These are phyloP conservation scores for Vandiemenella viatica DNA, from an alignment of 2,888 invertebrate species.

Conservation along the genomic window DNA sequence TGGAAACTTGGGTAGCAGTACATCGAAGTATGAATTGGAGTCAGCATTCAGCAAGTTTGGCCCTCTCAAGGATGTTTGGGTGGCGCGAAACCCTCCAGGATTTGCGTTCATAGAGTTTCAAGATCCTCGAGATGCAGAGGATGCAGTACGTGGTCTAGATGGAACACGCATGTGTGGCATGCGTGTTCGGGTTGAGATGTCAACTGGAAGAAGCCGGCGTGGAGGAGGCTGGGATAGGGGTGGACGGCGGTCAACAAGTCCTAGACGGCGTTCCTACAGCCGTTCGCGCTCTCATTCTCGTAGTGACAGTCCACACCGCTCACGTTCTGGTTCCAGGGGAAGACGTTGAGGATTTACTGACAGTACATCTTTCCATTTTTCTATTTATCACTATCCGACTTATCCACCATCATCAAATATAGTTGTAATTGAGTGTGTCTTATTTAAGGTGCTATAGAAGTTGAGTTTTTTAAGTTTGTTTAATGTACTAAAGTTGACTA, in stretches of 20 bases:
- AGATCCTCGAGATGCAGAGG: conserved; percentile 75
- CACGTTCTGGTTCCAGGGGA: neutral
- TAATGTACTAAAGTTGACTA: too few relatives aligned
- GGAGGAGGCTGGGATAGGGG: neutral
- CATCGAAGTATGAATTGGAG: conserved; percentile 77
- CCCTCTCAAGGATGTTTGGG: conserved; percentile 80
- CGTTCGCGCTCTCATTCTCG: too few relatives aligned
- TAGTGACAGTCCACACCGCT: too few relatives aligned
- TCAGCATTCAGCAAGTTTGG: conserved; percentile 77
- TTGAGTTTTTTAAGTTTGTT: too few relatives aligned
- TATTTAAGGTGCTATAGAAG: too few relatives aligned
- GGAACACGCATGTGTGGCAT: conserved; percentile 78
- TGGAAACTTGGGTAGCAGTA: conserved; percentile 77
- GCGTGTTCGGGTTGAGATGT: conserved; percentile 84
- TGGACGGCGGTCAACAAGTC: neutral
- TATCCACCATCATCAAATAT: too few relatives aligned
- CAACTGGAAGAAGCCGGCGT: conserved; percentile 61
- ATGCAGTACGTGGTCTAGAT: conserved; percentile 66
- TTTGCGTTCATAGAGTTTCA: conserved; percentile 83
- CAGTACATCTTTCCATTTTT: too few relatives aligned
- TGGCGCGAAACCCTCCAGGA: conserved; percentile 81
- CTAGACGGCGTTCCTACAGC: neutral
- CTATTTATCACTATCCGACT: too few relatives aligned
- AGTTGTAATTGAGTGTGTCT: too few relatives aligned
- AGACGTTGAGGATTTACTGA: too few relatives aligned